Evolutionary conservation across 1,140 invertebrate genomes (phyloP), one percentile per base, ranked within the genome.

Genomic region (Adelges cooleyi): DNA sequence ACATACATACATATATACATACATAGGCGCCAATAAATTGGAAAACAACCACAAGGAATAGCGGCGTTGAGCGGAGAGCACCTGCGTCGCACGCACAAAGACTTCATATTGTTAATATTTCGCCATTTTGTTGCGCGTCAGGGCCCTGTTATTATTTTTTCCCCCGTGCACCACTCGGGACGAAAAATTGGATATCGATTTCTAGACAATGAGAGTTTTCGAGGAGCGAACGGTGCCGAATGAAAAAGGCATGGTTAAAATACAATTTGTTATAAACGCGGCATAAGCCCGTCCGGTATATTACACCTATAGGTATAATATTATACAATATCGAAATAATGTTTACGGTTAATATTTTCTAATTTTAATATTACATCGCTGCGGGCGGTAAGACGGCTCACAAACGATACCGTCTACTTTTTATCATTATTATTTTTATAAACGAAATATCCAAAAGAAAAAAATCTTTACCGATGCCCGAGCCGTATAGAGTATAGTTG

Each of bases 341-440:
- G 46, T 62, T 62, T 62, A 62, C 56, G 56, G 56, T 62, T 62
- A 62, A 62, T 62, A 62, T 48, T 62, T 33, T 62, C 42, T 62
- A 62, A 62, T 62, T 62, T 62, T 62, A 62, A 62, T 62, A 62
- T 33, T 11, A 33, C 9, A 62, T 48, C 56, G 15, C 56, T 18
- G 18, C 56, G 25, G 56, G 56, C 27, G 56, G 56, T 62, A 62
- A 62, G 56, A 17, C 23, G 56, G 33, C 56, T 33, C 56, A 20
- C 56, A 62, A 62, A 62, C 56, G 42, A 48, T 62, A n/a, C 54
- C 56, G 27, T 62, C 27, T 33, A 33, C 56, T 20, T n/a, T n/a
- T n/a, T n/a, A n/a, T n/a, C n/a, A n/a, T n/a, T n/a, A n/a, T n/a
- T 62, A 46, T 48, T 62, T 62, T 48, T 33, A n/a, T 8, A 4